phyloP scores from a whole-genome alignment of 1,140 invertebrate genomes.

The Drosophila kepulauana region DNA sequence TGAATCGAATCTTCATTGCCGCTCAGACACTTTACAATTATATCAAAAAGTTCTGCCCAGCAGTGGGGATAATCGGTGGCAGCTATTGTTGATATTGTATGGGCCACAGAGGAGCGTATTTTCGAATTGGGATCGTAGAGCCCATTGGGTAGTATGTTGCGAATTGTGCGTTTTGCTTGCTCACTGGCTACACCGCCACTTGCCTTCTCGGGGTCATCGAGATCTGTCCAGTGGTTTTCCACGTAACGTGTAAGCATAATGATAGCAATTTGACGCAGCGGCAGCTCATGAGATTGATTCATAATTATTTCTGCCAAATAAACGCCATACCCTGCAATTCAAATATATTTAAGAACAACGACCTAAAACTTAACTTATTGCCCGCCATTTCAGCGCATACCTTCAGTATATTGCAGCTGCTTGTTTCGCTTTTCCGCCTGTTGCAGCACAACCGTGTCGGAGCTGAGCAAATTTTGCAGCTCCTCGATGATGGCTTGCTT shows the following conservation, averaged over 20 bases:
- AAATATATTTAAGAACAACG: not conserved
- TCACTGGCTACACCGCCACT: constrained; percentile 85
- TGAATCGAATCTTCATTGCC: constrained; percentile 88
- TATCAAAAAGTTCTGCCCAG: constrained; percentile 91
- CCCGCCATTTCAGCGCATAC: constrained; percentile 61
- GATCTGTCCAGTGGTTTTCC: constrained; percentile 89
- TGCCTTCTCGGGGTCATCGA: constrained; percentile 79
- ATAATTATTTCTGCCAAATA: constrained; percentile 91
- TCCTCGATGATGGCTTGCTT: constrained; percentile 83
- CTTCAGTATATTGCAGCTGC: constrained; percentile 84
- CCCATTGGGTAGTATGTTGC: constrained; percentile 89
- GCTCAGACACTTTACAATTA: constrained; percentile 88
- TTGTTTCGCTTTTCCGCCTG: constrained; percentile 76
- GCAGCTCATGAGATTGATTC: constrained; percentile 88
- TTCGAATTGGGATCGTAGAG: constrained; percentile 90
- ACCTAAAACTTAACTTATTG: not conserved
- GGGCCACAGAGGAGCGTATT: constrained; percentile 89
- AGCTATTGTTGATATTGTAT: constrained; percentile 91
- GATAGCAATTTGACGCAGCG: constrained; percentile 90
- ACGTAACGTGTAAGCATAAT: constrained; percentile 92
- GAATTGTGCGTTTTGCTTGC: constrained; percentile 88
- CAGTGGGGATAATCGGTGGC: constrained; percentile 92
- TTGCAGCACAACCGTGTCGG: constrained; percentile 67
- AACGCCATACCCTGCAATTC: constrained; percentile 89
- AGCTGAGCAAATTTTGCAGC: constrained; percentile 78